These are phyloP conservation scores for Enteromius argenteus DNA, from an alignment of 2,797 vertebrate species.

Conservation along the genomic window DNA sequence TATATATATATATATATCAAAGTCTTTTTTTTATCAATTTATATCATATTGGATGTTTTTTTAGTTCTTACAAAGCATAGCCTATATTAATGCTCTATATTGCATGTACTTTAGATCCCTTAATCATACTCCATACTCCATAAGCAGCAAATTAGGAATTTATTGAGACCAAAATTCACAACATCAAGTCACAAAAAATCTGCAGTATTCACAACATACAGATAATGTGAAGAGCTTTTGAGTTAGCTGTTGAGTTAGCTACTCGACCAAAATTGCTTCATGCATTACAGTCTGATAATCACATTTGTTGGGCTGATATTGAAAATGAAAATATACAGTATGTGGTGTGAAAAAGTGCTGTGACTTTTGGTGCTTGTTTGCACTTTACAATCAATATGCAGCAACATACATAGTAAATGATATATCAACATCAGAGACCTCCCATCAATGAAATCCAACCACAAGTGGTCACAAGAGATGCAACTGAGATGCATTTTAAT, in stretches of 20 bases:
- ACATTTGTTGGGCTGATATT: slow-evolving; percentile 2
- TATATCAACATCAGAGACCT: background rate
- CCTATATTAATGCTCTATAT: background rate
- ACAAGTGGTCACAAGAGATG: background rate
- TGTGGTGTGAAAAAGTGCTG: background rate
- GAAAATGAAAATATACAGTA: background rate
- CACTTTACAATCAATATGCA: background rate
- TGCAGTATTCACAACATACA: background rate
- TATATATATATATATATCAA: background rate
- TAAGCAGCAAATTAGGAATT: too few relatives aligned
- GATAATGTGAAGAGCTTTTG: background rate
- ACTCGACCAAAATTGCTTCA: background rate
- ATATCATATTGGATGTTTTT: background rate
- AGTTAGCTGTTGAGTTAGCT: background rate
- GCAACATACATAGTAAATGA: background rate
- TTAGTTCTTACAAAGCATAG: too few relatives aligned
- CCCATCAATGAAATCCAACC: background rate
- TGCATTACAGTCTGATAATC: background rate
- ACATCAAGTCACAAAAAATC: background rate
- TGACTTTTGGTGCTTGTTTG: background rate
- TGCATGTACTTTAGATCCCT: background rate
- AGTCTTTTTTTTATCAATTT: background rate
- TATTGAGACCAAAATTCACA: too few relatives aligned
- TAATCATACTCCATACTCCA: too few relatives aligned
- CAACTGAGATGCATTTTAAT: background rate